These are phyloP conservation scores for Chromis chromis DNA, from an alignment of 2,797 vertebrate species.

Conservation along the genomic window DNA sequence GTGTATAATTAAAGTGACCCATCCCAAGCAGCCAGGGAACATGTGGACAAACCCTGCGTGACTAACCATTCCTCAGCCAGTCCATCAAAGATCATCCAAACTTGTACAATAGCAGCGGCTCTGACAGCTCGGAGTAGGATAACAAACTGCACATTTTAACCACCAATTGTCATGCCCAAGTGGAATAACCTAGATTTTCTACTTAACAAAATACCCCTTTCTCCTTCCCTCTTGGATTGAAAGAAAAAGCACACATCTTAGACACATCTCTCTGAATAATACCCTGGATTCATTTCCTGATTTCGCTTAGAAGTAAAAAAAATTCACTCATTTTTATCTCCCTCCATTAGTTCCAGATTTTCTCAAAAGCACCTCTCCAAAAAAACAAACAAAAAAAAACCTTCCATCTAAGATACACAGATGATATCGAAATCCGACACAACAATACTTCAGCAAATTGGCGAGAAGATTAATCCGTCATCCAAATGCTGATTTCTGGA, in stretches of 20 bases:
- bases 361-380: slow-evolving; percentile 11
- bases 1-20: neutral
- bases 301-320: neutral
- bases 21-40: neutral
- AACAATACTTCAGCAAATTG: neutral
- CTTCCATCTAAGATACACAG: neutral
- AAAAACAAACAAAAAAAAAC: neutral
- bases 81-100: slow-evolving; percentile 1
- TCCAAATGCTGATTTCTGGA: neutral
- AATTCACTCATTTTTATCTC: neutral
- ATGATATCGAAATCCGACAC: neutral
- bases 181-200: slow-evolving; percentile 3
- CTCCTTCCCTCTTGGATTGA: neutral
- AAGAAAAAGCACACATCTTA: neutral
- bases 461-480: neutral
- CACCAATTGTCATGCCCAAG: neutral
- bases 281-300: neutral
- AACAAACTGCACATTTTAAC: slow-evolving; percentile 2
- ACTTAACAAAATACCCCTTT: neutral
- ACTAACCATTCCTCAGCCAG: neutral
- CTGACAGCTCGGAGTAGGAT: neutral
- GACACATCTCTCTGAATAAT: slow-evolving; percentile 5
- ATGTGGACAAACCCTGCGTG: neutral
- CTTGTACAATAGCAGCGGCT: neutral
- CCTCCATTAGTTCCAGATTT: neutral